A percentile compares a stretch with the other conserved stretches of the same genome.
These are phyloP conservation scores for Rotaria magnacalcarata DNA, from an alignment of 2,888 invertebrate species.

Conservation along the genomic window DNA sequence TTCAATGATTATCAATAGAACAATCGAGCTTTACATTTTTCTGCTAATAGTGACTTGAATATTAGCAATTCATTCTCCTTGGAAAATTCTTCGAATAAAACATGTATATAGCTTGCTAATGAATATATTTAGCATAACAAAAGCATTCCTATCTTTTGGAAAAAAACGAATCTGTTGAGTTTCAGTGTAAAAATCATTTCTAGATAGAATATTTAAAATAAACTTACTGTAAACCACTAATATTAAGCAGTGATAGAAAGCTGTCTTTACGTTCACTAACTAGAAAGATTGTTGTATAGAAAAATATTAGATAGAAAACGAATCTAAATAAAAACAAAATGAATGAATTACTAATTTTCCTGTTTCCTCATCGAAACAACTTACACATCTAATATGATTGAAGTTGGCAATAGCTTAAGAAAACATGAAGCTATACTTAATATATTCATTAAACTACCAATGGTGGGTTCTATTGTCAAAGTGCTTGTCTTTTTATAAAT, in stretches of 20 bases:
- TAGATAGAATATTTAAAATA: no score
- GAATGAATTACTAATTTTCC: no score
- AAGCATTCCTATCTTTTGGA: no score
- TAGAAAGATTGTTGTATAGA: conserved; percentile 1
- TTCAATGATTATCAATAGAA: no score
- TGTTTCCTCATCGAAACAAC: background rate
- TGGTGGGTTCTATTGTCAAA: background rate
- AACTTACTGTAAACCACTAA: conserved; percentile 32
- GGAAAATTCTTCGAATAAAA: no score
- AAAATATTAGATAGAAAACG: background rate
- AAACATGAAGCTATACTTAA: conserved; percentile 9
- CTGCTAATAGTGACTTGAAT: no score
- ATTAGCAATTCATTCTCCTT: no score
- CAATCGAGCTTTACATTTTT: no score
- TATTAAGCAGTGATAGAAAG: background rate
- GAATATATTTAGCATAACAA: no score
- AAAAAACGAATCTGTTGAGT: no score
- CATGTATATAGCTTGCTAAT: no score
- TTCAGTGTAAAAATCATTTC: no score
- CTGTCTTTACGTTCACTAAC: background rate
- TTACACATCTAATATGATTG: background rate
- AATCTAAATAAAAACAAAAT: background rate
- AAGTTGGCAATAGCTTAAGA: background rate
- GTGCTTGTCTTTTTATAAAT: background rate
- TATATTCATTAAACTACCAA: background rate